Conservation (phyloP, 2,113 vertebrate genomes). For the Zingel zingel region DNA sequence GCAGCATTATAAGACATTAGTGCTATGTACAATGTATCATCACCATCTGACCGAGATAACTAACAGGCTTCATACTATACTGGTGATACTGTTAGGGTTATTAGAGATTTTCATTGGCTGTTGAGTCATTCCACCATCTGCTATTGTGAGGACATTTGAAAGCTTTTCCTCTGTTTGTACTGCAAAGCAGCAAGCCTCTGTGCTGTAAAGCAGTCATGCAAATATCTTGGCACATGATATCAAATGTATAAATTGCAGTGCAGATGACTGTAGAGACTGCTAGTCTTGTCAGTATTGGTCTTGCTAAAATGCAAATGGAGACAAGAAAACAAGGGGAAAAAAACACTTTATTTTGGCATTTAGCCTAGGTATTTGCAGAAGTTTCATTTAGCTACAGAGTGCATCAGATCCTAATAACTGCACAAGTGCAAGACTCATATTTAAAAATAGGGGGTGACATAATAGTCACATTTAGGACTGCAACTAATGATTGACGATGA, state of each 20-base stretch:
- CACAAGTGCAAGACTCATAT: not conserved
- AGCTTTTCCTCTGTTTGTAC: conserved; percentile 10
- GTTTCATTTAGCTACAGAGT: not conserved
- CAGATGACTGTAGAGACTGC: not conserved
- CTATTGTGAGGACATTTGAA: conserved; percentile 24
- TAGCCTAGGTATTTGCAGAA: not conserved
- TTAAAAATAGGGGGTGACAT: not conserved
- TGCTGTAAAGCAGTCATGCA: not conserved
- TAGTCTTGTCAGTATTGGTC: not conserved
- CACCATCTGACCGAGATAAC: not conserved
- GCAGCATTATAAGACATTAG: not conserved
- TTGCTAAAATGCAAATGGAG: not conserved
- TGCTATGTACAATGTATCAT: not conserved
- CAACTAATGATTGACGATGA: not conserved
- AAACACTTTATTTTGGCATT: not conserved
- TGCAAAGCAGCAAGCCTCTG: conserved; percentile 2
- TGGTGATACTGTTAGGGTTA: not conserved
- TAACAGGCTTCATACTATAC: not conserved
- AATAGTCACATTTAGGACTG: not conserved
- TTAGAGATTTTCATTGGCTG: conserved; percentile 39
- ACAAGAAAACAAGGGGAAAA: not conserved
- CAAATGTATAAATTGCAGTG: not conserved
- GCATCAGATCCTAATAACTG: not conserved
- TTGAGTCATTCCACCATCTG: conserved; percentile 55
- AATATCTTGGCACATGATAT: not conserved